Evolutionary conservation across 2,797 vertebrate genomes (phyloP), one percentile per base, ranked within the genome.

Genomic region (Chaetophractus vellerosus): DNA sequence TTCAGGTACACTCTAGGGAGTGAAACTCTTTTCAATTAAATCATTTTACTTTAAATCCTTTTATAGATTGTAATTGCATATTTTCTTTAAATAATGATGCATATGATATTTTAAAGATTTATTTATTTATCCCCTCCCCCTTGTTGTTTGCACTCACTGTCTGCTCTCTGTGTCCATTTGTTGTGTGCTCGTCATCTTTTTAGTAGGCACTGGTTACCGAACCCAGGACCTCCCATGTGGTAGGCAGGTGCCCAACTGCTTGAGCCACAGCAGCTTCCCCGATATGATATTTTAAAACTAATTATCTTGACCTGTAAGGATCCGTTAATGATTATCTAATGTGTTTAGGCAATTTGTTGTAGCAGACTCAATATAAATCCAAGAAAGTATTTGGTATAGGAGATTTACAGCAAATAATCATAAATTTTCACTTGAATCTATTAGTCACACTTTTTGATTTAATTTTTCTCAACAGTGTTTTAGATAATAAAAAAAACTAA

Each of bases 1-100:
- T 98, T 99, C 99, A 99, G 99, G 99, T 99, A 99, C 89, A 88
- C 61, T 95, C 59, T 96, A 10, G 21, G 86, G 76, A 61, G 88
- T 95, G 23, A 84, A 92, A 86, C 75, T 95, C 78, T 79, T 26
- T 63, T 38, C 52, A 23, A 23, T 92, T 61, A 66, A 78, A 69
- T 28, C 24, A 7, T 57, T 45, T 66, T n/a, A 21, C 33, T 61
- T 45, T 72, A 55, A 63, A 78, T 85, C 4, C 52, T 84, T 59
- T 45, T 48, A 24, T 78, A n/a, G 33, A 16, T 83, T 81, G 45
- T 10, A 68, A 71, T 57, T 75, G 4, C 0, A 4, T 86, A 23
- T 78, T 90, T 93, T 74, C 63, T 66, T 94, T 81, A 52, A 80
- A 90, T 91, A 9, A 38, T 23, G 36, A 93, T 31, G 6, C 75